Conservation (phyloP, 2,113 vertebrate genomes). For the Tetraodon nigroviridis region DNA sequence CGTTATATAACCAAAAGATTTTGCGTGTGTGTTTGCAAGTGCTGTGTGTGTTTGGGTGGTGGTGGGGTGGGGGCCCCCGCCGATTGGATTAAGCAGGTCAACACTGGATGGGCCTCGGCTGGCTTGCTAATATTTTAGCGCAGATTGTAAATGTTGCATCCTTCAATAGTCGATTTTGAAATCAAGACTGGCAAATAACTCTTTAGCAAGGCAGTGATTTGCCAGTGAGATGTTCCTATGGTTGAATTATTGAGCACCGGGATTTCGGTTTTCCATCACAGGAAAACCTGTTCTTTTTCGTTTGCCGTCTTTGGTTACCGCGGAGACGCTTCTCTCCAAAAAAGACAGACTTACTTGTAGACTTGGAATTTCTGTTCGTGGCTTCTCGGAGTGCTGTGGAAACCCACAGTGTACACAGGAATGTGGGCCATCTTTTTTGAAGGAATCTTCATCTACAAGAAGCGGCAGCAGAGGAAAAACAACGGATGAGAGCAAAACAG, state of each 20-base stretch:
- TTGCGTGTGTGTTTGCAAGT: background rate
- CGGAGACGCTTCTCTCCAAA: background rate
- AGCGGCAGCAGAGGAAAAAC: background rate
- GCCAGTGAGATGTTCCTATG: no score
- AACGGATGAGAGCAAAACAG: background rate
- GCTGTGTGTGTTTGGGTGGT: constrained; percentile 14
- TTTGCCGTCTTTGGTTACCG: no score
- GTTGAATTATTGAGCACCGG: no score
- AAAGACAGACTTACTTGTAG: constrained; percentile 82
- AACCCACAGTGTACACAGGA: constrained; percentile 90
- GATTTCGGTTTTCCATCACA: no score
- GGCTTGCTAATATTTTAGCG: no score
- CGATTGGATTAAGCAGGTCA: no score
- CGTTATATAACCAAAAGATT: constrained; percentile 37
- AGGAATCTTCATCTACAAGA: constrained; percentile 90
- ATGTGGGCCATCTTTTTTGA: constrained; percentile 95
- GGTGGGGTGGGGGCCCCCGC: background rate
- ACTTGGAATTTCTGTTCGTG: constrained; percentile 74
- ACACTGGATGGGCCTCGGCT: no score
- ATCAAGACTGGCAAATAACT: no score
- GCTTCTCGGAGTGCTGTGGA: constrained; percentile 77
- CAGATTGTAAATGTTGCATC: no score
- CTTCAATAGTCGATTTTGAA: no score
- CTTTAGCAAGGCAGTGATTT: no score
- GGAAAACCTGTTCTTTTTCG: no score